A percentile compares a stretch with the other conserved stretches of the same genome.
Conservation (phyloP, 2,113 vertebrate species). For the Eulemur macaco region DNA sequence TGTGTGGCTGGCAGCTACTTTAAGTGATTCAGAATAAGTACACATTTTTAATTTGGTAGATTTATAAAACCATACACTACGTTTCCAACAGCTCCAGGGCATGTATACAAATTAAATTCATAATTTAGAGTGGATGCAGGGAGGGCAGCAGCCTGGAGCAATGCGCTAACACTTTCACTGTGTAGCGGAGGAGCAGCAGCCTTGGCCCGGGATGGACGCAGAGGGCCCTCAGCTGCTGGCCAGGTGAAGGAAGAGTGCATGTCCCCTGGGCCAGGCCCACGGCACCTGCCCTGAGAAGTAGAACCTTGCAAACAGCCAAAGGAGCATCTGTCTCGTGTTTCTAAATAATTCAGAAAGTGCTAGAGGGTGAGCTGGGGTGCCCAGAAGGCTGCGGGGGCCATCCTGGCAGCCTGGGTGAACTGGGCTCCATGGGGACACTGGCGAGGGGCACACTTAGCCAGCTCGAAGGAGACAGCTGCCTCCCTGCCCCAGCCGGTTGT, state of each 20-base stretch:
- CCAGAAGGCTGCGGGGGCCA: neutral
- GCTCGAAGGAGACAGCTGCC: neutral
- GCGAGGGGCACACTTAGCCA: neutral
- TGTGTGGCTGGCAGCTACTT: neutral
- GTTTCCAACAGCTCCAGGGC: slow-evolving; percentile 62
- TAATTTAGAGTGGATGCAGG: slow-evolving; percentile 63
- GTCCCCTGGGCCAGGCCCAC: fast-evolving
- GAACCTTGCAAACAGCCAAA: neutral
- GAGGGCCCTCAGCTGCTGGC: neutral
- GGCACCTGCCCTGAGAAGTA: neutral
- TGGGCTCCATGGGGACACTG: fast-evolving
- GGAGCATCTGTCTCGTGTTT: neutral
- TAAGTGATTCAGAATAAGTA: slow-evolving; percentile 40
- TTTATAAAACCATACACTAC: slow-evolving; percentile 65
- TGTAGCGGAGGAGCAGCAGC: neutral
- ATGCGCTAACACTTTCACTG: neutral
- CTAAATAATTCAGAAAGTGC: slow-evolving; percentile 20
- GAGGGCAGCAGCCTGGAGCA: slow-evolving; percentile 14
- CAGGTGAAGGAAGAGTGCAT: no score
- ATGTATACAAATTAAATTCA: slow-evolving; percentile 74
- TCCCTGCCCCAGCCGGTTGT: neutral
- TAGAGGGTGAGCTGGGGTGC: neutral
- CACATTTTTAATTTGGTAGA: slow-evolving; percentile 68
- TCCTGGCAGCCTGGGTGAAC: neutral
- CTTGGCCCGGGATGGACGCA: neutral